Evolutionary conservation across 2,888 invertebrate genomes (phyloP), one percentile per base, ranked within the genome.

Genomic region (Rhagophthalmus giganteus): DNA sequence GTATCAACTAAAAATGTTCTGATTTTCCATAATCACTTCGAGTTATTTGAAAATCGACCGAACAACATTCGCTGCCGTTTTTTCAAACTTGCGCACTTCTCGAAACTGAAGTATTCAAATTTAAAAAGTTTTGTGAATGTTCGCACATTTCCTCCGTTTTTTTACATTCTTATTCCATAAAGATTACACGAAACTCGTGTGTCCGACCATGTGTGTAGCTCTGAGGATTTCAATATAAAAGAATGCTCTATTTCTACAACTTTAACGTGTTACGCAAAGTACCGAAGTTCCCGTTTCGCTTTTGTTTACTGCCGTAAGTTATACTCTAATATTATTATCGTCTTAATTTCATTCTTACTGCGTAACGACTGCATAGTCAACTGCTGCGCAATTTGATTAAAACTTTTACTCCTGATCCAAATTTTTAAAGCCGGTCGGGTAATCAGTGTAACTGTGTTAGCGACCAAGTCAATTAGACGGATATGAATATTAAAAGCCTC

Each of bases 371-470:
- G n/a, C n/a, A n/a, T n/a, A n/a, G n/a, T n/a, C n/a, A n/a, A n/a
- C n/a, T 55, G 55, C 58, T 54, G 54, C 39, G 59, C 55, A 58
- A 71, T 69, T 70, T 67, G 69, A 70, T 71, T 71, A 71, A 70
- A 70, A 72, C 66, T 70, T 72, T 70, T 64, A 68, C 67, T 67
- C 65, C 39, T 51, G 64, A 62, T 62, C 59, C 65, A 61, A 63
- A 65, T 70, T 70, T 71, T 70, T 68, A 62, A 67, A 66, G 61
- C 59, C 60, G 55, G 31, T 56, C 40, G 58, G 63, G 66, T 72
- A 72, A 73, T 73, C 71, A 69, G 65, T 64, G 64, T 73, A 72
- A 73, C 66, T 61, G 54, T 59, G 66, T 72, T 73, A 71, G 58
- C 61, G 57, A 57, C 65, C 55, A 61, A 71, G 65, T 72, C 70